These are phyloP conservation scores for Bradynema listronoti DNA, from an alignment of 1,140 invertebrate species.

Conservation along the genomic window DNA sequence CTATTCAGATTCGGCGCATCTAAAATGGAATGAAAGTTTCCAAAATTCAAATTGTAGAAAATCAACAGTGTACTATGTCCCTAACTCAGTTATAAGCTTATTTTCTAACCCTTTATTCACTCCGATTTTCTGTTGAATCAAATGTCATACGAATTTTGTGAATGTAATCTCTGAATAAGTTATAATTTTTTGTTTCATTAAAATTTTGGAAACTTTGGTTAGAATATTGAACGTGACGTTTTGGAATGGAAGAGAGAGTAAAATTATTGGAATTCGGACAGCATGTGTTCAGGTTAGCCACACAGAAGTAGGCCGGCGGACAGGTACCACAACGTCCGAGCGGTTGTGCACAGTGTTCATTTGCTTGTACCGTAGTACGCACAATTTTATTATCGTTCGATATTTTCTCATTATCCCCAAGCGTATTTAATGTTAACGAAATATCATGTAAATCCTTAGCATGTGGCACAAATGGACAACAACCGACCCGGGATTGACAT, in stretches of 20 bases:
- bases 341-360: neutral
- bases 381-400: neutral
- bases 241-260: neutral
- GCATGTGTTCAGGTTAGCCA: conserved; percentile 3
- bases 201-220: neutral
- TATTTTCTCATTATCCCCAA: neutral
- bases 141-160: no score
- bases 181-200: neutral
- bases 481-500: conserved; percentile 33
- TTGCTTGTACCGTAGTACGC: neutral
- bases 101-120: no score
- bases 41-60: no score
- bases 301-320: conserved; percentile 14
- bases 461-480: conserved; percentile 22
- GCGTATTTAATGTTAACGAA: conserved; percentile 11
- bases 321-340: conserved; percentile 5
- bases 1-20: no score
- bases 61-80: no score
- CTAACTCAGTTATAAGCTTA: no score
- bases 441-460: neutral
- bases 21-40: no score
- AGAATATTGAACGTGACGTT: neutral
- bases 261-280: conserved; percentile 6
- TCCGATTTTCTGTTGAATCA: no score
- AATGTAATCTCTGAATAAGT: neutral